A percentile compares a stretch with the other conserved stretches of the same genome.
phyloP scores from a whole-genome alignment of 2,888 invertebrate species.

The Cremastinae sp. region DNA sequence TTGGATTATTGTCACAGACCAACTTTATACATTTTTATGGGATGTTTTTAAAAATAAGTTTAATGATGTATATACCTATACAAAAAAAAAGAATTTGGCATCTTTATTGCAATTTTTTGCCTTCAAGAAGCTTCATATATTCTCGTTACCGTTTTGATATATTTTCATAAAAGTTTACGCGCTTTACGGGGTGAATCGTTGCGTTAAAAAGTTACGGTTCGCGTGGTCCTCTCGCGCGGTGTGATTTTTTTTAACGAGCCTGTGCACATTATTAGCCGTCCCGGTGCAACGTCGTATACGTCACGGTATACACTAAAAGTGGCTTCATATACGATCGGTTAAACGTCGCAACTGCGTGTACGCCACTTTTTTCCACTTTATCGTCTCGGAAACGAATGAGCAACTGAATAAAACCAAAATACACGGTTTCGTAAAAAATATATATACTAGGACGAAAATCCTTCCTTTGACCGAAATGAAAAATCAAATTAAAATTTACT shows the following conservation, averaged over 20 bases:
- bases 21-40: no score
- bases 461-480: conserved; percentile 6
- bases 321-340: conserved; percentile 23
- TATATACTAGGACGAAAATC: background rate
- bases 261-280: conserved; percentile 31
- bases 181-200: conserved; percentile 47
- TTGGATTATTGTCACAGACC: no score
- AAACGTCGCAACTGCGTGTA: conserved; percentile 5
- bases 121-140: background rate
- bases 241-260: conserved; percentile 46
- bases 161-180: background rate
- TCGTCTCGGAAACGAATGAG: conserved; percentile 43
- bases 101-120: background rate
- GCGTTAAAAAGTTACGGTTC: conserved; percentile 57
- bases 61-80: background rate
- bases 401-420: background rate
- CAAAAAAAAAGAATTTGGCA: background rate
- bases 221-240: conserved; percentile 22
- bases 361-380: conserved; percentile 6
- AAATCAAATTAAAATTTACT: background rate
- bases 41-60: no score
- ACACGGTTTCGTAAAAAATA: conserved; percentile 4
- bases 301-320: conserved; percentile 22
- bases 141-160: background rate
- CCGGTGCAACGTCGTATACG: conserved; percentile 29